Percentiles rank a stretch among this genome's conserved stretches.
These are phyloP conservation scores for Dinomys branickii DNA, from an alignment of 2,113 vertebrate genomes.

Conservation along the genomic window DNA sequence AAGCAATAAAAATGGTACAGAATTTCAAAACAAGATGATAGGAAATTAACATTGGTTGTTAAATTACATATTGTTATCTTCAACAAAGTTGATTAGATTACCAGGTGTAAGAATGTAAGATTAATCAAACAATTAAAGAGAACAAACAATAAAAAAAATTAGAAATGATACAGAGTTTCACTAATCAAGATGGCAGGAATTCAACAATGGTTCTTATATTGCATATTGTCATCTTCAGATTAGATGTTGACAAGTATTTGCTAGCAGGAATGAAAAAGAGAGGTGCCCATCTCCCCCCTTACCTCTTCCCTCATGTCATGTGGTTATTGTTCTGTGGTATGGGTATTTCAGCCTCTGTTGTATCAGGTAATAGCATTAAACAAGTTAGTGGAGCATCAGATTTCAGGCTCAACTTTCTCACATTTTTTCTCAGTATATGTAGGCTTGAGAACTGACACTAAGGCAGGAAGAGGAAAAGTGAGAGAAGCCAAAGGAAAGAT, in stretches of 20 bases:
- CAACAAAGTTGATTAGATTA: too few species aligned
- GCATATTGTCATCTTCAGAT: too few species aligned
- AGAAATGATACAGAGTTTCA: too few species aligned
- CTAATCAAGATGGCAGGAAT: too few species aligned
- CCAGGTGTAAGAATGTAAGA: too few species aligned
- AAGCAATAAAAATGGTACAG: too few species aligned
- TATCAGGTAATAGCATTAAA: constrained; percentile 84
- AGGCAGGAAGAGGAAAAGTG: constrained; percentile 53
- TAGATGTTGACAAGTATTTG: constrained; percentile 84
- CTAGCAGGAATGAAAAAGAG: constrained; percentile 71
- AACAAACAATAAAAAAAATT: too few species aligned
- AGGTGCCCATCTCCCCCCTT: constrained; percentile 67
- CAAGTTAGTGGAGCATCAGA: constrained; percentile 83
- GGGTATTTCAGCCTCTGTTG: constrained; percentile 79
- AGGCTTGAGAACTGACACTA: constrained; percentile 78
- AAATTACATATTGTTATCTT: too few species aligned
- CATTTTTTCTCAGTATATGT: constrained; percentile 83
- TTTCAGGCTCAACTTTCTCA: constrained; percentile 84
- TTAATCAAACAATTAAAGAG: too few species aligned
- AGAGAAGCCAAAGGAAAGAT: background rate
- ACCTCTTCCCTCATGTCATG: constrained; percentile 63
- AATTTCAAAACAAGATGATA: too few species aligned
- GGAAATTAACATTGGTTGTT: too few species aligned
- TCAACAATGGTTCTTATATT: too few species aligned
- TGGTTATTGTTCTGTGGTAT: constrained; percentile 74